Evolutionary conservation across 2,888 invertebrate genomes (phyloP), one percentile per base, ranked within the genome.

Genomic region (Sesamia inferens): DNA sequence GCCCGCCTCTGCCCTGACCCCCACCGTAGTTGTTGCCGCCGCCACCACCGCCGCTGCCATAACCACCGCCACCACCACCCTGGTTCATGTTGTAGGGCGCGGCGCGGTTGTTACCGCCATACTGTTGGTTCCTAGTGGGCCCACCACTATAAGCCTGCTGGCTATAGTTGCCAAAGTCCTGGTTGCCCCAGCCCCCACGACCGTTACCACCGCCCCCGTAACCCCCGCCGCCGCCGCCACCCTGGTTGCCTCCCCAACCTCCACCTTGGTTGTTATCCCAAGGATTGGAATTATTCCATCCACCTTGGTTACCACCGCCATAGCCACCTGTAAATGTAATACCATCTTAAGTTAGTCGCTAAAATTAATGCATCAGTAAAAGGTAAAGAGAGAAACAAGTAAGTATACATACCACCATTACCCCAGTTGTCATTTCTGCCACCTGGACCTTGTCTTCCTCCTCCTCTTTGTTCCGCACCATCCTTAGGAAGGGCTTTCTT

Each of bases 401-500:
- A 0, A 59, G 55, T n/a, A 48, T 66, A 85, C 79, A 57, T 82
- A 89, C 92, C 92, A 78, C 85, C 88, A 88, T 89, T 93, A 42
- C 94, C 94, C 94, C 95, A 94, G 79, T 74, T 94, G 68, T 95
- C 94, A 86, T 90, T 93, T 83, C 94, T 90, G 69, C 92, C 81
- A 44, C 81, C 89, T 61, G 94, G 91, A 86, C 97, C 91, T 91
- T 92, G 92, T 78, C 97, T 94, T 61, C 97, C 96, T 55, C 97
- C 96, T 77, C 96, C 94, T 77, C 97, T 94, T 61, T 96, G 96
- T 8, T 97, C 96, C 58, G 97, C 96, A 48, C 97, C 97, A 86
- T 98, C 98, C 92, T 98, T 98, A 72, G 99, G 98, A 58, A 99
- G 95, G 10, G 99, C 99, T 95, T 99, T 99, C 91, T 99, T 99